Conservation (phyloP, 2,797 vertebrate genomes). For the Syndactyla subalaris region DNA sequence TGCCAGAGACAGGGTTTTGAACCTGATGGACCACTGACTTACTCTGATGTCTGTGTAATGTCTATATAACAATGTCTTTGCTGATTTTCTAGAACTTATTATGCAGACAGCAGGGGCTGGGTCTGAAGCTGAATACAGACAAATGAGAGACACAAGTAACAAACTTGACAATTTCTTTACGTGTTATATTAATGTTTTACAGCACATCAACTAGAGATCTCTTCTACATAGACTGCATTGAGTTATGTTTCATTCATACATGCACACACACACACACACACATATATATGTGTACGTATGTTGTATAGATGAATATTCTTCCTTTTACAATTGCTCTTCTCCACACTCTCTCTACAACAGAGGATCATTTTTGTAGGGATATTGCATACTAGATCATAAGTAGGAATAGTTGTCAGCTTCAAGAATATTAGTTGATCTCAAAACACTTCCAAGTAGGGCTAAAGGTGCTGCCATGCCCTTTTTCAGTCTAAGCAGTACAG, state of each 20-base stretch:
- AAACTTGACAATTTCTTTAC: neutral
- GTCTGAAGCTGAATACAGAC: conserved; percentile 21
- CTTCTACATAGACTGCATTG: neutral
- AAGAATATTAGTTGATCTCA: neutral
- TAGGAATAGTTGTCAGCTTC: neutral
- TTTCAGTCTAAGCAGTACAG: neutral
- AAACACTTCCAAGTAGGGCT: neutral
- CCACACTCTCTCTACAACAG: neutral
- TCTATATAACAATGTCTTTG: neutral
- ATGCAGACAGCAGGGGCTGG: neutral
- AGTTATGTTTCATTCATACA: conserved; percentile 16
- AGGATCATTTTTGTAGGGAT: neutral
- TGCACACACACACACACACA: neutral
- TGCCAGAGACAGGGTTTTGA: neutral
- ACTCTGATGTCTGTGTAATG: neutral
- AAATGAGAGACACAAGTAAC: neutral
- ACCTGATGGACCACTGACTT: neutral
- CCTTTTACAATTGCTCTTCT: neutral
- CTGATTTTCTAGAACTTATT: conserved; percentile 11
- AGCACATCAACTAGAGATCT: neutral
- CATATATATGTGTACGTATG: accelerated
- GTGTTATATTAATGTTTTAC: neutral
- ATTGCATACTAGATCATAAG: neutral
- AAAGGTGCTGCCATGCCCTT: neutral
- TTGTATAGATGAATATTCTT: neutral